Evolutionary conservation across 2,113 vertebrate species (phyloP).

Genomic region (Gambusia holbrooki): DNA sequence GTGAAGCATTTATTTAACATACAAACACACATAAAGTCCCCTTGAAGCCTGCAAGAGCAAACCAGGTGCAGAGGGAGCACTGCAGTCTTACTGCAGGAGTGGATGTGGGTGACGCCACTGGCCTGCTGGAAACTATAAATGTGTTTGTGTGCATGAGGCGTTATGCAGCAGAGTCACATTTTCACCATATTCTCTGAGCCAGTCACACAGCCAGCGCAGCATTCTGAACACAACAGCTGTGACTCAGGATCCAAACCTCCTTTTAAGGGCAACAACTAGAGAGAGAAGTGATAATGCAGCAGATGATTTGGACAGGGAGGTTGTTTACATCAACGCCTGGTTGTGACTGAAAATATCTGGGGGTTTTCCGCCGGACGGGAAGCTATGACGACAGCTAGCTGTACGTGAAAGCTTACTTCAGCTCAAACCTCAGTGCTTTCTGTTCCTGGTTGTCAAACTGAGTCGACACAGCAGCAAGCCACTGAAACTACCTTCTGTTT

Average conservation of each 20-base stretch:
- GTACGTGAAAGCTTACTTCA: slow-evolving; percentile 24
- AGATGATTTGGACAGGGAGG: slow-evolving; percentile 7
- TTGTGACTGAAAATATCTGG: slow-evolving; percentile 37
- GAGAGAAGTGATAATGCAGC: not conserved
- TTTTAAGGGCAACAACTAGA: slow-evolving; percentile 50
- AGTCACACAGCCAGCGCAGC: slow-evolving; percentile 26
- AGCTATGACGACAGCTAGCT: slow-evolving; percentile 47
- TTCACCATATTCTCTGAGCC: slow-evolving; percentile 39
- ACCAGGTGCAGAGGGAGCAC: slow-evolving; percentile 44
- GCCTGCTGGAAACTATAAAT: slow-evolving; percentile 32
- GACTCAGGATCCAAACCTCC: slow-evolving; percentile 40
- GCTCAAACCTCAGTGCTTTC: slow-evolving; percentile 41
- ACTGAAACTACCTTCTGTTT: slow-evolving; percentile 54
- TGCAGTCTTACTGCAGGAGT: slow-evolving; percentile 31
- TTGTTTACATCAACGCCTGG: slow-evolving; percentile 58
- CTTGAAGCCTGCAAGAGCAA: slow-evolving; percentile 19
- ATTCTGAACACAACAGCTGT: slow-evolving; percentile 42
- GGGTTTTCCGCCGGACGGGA: slow-evolving; percentile 68
- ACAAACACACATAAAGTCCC: slow-evolving; percentile 17
- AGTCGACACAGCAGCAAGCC: slow-evolving; percentile 16
- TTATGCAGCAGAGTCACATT: slow-evolving; percentile 49
- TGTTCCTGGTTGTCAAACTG: slow-evolving; percentile 47
- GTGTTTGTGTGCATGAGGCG: slow-evolving; percentile 19
- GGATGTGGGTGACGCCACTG: not conserved
- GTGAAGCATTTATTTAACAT: not conserved